Conservation (phyloP, 2,888 invertebrate species). For the Elmis aenea region DNA sequence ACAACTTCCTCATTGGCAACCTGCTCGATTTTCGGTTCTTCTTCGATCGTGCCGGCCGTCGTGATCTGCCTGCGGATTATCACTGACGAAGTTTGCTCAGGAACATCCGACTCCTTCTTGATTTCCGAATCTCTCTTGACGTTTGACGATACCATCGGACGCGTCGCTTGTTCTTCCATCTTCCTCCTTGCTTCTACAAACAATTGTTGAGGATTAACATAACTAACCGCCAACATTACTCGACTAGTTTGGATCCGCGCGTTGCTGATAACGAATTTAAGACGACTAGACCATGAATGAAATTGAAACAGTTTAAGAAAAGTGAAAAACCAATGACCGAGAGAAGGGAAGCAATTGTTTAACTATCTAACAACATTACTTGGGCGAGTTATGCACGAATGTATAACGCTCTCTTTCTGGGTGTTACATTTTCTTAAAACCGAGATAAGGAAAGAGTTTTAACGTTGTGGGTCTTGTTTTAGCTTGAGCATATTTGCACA, state of each 20-base stretch:
- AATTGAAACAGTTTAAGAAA: slow-evolving; percentile 10
- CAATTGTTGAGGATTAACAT: no score
- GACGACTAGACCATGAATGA: slow-evolving; percentile 6
- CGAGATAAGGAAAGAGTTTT: slow-evolving; percentile 5
- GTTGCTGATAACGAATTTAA: not conserved
- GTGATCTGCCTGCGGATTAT: slow-evolving; percentile 37
- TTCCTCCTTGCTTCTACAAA: no score
- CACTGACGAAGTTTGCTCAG: slow-evolving; percentile 11
- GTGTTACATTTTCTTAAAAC: no score
- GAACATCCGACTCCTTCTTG: slow-evolving; percentile 45
- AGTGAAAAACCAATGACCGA: slow-evolving; percentile 24
- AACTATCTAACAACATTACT: slow-evolving; percentile 10
- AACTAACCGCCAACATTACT: no score
- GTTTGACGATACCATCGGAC: slow-evolving; percentile 6
- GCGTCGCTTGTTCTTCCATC: slow-evolving; percentile 16
- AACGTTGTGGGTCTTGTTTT: slow-evolving; percentile 8
- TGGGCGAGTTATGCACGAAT: no score
- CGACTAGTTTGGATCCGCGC: not conserved
- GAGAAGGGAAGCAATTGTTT: slow-evolving; percentile 26
- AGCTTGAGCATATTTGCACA: slow-evolving; percentile 17
- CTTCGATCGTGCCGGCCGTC: slow-evolving; percentile 42
- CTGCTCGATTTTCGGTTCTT: slow-evolving; percentile 32
- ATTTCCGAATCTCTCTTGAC: slow-evolving; percentile 41
- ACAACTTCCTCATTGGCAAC: slow-evolving; percentile 42
- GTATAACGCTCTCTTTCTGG: no score